phyloP scores from a whole-genome alignment of 2,888 invertebrate species.

The Megamerina dolium region DNA sequence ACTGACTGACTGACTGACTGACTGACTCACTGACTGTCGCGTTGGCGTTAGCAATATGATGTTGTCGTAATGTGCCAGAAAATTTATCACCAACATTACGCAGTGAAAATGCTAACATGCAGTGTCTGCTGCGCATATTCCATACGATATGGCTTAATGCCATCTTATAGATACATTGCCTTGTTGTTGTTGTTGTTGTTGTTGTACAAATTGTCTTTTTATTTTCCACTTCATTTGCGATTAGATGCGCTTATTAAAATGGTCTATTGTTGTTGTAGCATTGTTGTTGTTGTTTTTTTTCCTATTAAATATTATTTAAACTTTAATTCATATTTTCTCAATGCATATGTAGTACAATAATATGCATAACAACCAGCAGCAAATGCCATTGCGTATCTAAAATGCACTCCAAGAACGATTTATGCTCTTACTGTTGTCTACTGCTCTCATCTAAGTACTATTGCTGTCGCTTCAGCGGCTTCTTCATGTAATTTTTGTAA shows the following conservation, averaged over 20 bases:
- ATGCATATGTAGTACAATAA: no score
- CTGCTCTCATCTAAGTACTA: no score
- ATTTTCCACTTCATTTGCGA: constrained; percentile 22
- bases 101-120: neutral
- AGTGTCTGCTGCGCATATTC: neutral
- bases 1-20: no score
- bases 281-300: neutral
- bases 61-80: no score
- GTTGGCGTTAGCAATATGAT: no score
- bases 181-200: neutral
- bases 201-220: no score
- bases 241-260: constrained; percentile 22
- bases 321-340: constrained; percentile 5
- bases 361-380: no score
- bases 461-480: no score
- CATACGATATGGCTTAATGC: neutral
- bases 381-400: neutral
- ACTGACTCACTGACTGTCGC: no score
- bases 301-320: neutral
- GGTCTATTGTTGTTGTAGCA: constrained; percentile 1
- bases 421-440: no score
- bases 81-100: constrained; percentile 36
- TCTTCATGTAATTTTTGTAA: constrained; percentile 12
- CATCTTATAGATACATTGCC: neutral
- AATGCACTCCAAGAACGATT: no score